These are phyloP conservation scores for Lamellibrachia columna DNA, from an alignment of 2,888 invertebrate species.

Conservation along the genomic window DNA sequence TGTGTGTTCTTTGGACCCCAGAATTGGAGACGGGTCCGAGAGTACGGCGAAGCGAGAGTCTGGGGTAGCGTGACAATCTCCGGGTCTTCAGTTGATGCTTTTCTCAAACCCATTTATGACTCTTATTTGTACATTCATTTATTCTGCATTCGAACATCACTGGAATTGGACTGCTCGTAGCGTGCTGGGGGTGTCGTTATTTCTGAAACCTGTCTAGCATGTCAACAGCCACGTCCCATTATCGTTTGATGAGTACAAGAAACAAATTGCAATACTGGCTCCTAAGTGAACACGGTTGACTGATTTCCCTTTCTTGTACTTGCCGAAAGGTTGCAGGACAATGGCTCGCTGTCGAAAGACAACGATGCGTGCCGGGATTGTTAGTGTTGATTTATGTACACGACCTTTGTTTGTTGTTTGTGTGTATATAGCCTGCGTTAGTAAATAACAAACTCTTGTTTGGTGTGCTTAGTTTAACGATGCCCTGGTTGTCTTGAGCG, in stretches of 20 bases:
- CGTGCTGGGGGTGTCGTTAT: neutral
- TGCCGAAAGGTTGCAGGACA: neutral
- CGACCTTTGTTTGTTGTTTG: constrained; percentile 11
- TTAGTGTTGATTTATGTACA: neutral
- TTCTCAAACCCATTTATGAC: neutral
- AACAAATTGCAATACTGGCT: neutral
- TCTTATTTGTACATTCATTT: neutral
- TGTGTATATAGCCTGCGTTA: constrained; percentile 9
- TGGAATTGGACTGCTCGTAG: neutral
- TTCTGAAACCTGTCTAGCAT: neutral
- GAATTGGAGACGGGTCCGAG: neutral
- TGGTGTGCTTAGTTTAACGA: neutral
- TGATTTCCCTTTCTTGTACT: neutral
- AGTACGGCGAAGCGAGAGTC: neutral
- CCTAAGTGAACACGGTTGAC: neutral
- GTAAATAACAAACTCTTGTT: neutral
- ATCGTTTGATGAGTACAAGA: neutral
- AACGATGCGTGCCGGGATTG: neutral
- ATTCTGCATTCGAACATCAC: neutral
- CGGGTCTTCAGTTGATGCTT: neutral
- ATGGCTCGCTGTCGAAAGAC: neutral
- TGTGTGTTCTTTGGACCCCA: constrained; percentile 2
- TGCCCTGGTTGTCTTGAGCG: neutral
- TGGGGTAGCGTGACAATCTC: neutral
- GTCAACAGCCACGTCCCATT: neutral